These are phyloP conservation scores for Gryllus longicercus DNA, from an alignment of 2,888 invertebrate genomes.

Conservation along the genomic window DNA sequence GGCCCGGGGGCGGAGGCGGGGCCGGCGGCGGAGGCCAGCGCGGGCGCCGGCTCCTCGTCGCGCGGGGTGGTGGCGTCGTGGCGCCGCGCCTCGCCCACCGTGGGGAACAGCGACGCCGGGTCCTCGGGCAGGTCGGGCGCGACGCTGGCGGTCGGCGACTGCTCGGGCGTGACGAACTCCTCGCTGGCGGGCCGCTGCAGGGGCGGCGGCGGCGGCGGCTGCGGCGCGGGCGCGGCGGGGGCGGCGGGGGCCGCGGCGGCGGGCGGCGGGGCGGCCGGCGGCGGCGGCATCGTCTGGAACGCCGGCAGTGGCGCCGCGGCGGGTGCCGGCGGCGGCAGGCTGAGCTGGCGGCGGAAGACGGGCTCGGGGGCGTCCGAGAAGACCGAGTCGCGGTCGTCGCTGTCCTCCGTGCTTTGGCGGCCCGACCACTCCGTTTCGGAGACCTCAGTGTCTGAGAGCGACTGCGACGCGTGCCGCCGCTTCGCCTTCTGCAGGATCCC, in stretches of 20 bases:
- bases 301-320: constrained; percentile 48
- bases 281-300: constrained; percentile 49
- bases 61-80: constrained; percentile 39
- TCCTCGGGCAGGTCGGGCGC: constrained; percentile 59
- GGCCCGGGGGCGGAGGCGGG: constrained; percentile 40
- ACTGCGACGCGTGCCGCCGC: constrained; percentile 54
- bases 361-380: constrained; percentile 63
- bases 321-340: constrained; percentile 23
- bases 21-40: constrained; percentile 54
- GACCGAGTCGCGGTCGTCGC: constrained; percentile 64
- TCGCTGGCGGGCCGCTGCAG: constrained; percentile 40
- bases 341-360: constrained; percentile 11
- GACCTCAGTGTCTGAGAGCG: constrained; percentile 72
- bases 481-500: constrained; percentile 83
- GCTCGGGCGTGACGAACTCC: constrained; percentile 49
- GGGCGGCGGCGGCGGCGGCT: neutral
- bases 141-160: constrained; percentile 60
- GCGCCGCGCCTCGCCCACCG: constrained; percentile 70
- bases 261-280: constrained; percentile 37
- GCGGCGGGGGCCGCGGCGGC: neutral
- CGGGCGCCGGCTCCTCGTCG: constrained; percentile 1
- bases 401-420: constrained; percentile 64
- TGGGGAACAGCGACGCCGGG: constrained; percentile 60
- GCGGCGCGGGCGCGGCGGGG: neutral
- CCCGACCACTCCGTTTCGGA: constrained; percentile 49